Evolutionary conservation across 2,113 vertebrate species (phyloP).

Genomic region (Forbesichthys agassizii): DNA sequence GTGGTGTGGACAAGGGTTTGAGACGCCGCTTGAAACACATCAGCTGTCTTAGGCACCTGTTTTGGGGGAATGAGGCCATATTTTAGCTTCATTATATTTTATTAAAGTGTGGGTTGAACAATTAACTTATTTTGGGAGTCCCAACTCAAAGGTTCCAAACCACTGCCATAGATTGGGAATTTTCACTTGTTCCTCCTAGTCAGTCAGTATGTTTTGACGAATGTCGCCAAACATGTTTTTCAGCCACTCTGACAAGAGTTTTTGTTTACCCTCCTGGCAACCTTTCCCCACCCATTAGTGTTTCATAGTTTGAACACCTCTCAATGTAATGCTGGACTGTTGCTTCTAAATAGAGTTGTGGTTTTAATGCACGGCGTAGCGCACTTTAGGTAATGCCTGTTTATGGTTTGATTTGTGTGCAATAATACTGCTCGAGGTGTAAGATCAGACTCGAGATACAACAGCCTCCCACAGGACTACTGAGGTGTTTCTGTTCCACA

Average conservation of each 20-base stretch:
- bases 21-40: constrained; percentile 10
- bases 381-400: neutral
- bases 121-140: no score
- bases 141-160: neutral
- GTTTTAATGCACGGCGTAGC: neutral
- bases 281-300: constrained; percentile 33
- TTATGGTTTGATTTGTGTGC: neutral
- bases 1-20: neutral
- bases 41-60: neutral
- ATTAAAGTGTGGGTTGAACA: no score
- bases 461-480: neutral
- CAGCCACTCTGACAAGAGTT: constrained; percentile 38
- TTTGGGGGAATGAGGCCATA: neutral
- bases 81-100: neutral
- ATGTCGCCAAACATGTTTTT: constrained; percentile 73
- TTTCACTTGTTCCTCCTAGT: constrained; percentile 31
- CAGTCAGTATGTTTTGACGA: constrained; percentile 47
- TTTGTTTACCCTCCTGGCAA: constrained; percentile 50
- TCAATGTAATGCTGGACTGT: constrained; percentile 37
- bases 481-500: constrained; percentile 31
- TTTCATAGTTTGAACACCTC: constrained; percentile 48
- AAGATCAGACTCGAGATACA: neutral
- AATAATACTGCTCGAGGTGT: neutral
- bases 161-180: constrained; percentile 18
- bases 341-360: constrained; percentile 1